Evolutionary conservation across 2,113 vertebrate species (phyloP).

Genomic region (Paedocypris sp.): DNA sequence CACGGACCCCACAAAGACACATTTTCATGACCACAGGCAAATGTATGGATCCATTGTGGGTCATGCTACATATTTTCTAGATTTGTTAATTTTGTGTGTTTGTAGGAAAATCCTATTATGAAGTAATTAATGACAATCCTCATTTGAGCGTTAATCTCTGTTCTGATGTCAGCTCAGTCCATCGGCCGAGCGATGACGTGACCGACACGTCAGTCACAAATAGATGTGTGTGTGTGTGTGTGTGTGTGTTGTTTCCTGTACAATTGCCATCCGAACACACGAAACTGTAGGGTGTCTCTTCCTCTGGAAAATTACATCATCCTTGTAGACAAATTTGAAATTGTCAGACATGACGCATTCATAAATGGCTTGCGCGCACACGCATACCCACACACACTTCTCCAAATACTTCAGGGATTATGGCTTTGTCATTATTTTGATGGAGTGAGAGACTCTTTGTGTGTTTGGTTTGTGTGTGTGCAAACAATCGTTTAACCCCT

Average conservation of each 20-base stretch:
- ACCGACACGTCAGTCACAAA: background rate
- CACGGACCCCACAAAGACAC: background rate
- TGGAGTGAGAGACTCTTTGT: background rate
- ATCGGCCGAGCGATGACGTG: background rate
- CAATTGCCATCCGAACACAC: too few species aligned
- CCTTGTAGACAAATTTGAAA: background rate
- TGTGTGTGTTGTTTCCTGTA: too few species aligned
- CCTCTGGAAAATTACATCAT: background rate
- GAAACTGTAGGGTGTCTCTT: too few species aligned
- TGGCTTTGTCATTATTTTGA: background rate
- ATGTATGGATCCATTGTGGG: background rate
- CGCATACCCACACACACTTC: background rate
- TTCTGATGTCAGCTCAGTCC: background rate
- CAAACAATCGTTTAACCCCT: background rate
- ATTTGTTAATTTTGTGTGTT: background rate
- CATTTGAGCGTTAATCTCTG: background rate
- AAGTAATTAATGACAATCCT: background rate
- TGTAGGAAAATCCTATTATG: conserved; percentile 14
- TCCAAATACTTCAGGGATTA: conserved; percentile 1
- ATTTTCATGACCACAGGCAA: background rate
- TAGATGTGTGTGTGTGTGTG: background rate
- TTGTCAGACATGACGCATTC: background rate
- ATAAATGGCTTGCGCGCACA: background rate
- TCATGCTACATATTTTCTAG: background rate
- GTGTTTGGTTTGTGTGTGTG: background rate